Conservation (phyloP, 2,797 vertebrate species). For the Allobates femoralis region DNA sequence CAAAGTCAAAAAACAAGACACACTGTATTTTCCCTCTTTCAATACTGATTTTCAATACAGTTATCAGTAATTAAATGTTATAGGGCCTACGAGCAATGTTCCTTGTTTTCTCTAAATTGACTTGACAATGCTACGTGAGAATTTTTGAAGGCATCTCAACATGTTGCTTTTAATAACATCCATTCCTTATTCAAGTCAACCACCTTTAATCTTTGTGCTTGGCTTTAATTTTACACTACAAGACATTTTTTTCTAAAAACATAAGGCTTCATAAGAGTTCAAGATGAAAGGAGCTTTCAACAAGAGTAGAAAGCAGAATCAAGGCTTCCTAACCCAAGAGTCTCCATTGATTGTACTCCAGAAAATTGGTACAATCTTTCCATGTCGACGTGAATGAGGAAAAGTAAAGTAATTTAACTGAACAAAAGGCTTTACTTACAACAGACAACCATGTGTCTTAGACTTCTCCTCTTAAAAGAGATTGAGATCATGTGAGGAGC, state of each 20-base stretch:
- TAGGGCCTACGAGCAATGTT: background rate
- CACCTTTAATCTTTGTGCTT: conserved; percentile 54
- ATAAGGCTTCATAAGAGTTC: conserved; percentile 31
- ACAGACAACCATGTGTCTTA: conserved; percentile 18
- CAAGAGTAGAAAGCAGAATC: conserved; percentile 24
- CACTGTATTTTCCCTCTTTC: background rate
- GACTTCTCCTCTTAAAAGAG: conserved; percentile 4
- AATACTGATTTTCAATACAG: background rate
- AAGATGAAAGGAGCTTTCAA: conserved; percentile 59
- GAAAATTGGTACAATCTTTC: conserved; percentile 45
- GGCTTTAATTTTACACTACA: conserved; percentile 44
- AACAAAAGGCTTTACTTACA: conserved; percentile 28
- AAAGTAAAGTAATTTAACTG: conserved; percentile 34
- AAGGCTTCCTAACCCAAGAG: background rate
- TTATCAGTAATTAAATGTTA: background rate
- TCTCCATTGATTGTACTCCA: conserved; percentile 27
- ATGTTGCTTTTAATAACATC: conserved; percentile 4
- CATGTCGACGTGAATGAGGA: conserved; percentile 7
- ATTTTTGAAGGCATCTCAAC: conserved; percentile 28
- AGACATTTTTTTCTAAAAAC: conserved; percentile 20
- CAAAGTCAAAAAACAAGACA: background rate
- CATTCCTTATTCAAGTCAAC: background rate
- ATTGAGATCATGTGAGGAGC: conserved; percentile 21
- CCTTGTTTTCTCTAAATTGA: background rate
- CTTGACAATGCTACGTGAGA: background rate